A percentile compares a stretch with the other conserved stretches of the same genome.
Conservation (phyloP, 1,140 invertebrate genomes). For the Psilanteris sp. region DNA sequence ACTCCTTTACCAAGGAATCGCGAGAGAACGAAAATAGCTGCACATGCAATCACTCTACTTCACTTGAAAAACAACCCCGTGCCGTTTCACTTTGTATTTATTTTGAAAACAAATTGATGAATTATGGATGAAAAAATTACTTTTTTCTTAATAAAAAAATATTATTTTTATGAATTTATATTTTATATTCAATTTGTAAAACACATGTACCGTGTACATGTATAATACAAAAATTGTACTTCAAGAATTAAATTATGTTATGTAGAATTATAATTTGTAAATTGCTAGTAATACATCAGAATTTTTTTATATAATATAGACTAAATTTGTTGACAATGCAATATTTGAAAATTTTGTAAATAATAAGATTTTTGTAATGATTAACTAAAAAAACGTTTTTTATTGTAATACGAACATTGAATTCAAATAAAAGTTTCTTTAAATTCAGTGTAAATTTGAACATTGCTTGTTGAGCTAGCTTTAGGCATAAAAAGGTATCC, state of each 20-base stretch:
- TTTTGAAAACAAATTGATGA: constrained; percentile 49
- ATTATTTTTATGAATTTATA: too few relatives aligned
- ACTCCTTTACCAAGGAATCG: constrained; percentile 48
- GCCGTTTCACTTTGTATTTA: constrained; percentile 48
- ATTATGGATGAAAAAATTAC: constrained; percentile 37
- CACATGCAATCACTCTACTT: constrained; percentile 61
- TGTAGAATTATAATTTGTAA: too few relatives aligned
- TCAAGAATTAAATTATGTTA: too few relatives aligned
- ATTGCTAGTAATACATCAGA: too few relatives aligned
- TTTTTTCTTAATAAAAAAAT: constrained; percentile 11
- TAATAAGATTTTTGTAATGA: too few relatives aligned
- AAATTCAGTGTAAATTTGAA: constrained; percentile 29
- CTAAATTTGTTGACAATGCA: too few relatives aligned
- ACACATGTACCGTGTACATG: too few relatives aligned
- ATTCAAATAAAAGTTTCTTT: constrained; percentile 24
- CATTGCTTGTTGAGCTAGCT: constrained; percentile 1
- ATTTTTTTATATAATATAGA: too few relatives aligned
- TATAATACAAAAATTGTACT: too few relatives aligned
- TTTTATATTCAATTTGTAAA: too few relatives aligned
- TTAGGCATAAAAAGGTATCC: constrained; percentile 4
- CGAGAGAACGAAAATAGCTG: constrained; percentile 53
- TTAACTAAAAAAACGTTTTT: neutral
- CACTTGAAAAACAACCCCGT: constrained; percentile 56
- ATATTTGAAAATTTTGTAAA: too few relatives aligned
- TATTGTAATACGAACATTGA: constrained; percentile 15